Percentiles rank a stretch among this genome's conserved stretches.
These are phyloP conservation scores for Dicentrarchus labrax DNA, from an alignment of 2,113 vertebrate genomes.

Conservation along the genomic window DNA sequence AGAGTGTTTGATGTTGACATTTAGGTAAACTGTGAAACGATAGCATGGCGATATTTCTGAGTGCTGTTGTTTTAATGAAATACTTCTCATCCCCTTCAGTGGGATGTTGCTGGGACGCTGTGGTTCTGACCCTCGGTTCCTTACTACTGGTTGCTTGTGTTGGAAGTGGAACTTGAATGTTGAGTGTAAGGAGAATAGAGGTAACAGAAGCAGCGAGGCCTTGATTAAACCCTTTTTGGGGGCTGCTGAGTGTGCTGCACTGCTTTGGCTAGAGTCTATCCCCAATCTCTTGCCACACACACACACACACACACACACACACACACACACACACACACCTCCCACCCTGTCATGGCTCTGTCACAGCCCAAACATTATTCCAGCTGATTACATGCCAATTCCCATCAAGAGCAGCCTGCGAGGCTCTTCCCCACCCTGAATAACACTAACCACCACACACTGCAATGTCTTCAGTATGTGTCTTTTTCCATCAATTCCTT, in stretches of 20 bases:
- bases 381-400: slow-evolving; percentile 63
- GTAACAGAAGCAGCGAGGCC: not conserved
- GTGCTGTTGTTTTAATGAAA: not conserved
- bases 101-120: not conserved
- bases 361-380: slow-evolving; percentile 64
- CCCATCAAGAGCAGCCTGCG: slow-evolving; percentile 51
- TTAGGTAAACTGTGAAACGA: not conserved
- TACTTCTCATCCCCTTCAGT: not conserved
- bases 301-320: slow-evolving; percentile 3
- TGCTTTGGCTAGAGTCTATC: slow-evolving; percentile 9
- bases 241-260: slow-evolving; percentile 12
- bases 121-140: not conserved
- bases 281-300: slow-evolving; percentile 1
- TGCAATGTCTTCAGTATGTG: slow-evolving; percentile 59
- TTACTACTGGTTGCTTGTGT: no score
- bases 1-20: not conserved
- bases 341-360: slow-evolving; percentile 24
- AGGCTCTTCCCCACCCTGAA: slow-evolving; percentile 53
- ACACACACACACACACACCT: not conserved
- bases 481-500: slow-evolving; percentile 39
- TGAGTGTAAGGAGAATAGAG: not conserved
- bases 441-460: slow-evolving; percentile 45
- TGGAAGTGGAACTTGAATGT: not conserved
- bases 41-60: not conserved
- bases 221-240: not conserved